Evolutionary conservation across 92 coral and sea anemone genomes (phyloP), one percentile per base, ranked within the genome.

Genomic region (Chrysogorgia sp.): DNA sequence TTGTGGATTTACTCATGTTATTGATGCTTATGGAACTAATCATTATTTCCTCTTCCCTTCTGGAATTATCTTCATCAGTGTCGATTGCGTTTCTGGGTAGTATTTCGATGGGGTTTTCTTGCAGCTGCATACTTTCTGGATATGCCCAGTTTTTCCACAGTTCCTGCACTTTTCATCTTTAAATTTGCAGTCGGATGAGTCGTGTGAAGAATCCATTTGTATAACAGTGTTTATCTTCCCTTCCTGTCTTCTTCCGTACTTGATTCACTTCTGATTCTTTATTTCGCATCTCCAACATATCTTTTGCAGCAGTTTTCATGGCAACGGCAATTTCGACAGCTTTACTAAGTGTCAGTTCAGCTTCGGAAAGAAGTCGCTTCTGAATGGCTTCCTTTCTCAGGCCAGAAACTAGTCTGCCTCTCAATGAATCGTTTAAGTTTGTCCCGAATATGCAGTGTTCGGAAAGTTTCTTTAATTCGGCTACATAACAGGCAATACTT

Each of bases 381-480:
- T 76, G 81, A 43, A 77, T 77, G 41, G 17, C 28, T 55, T 84
- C 72, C 48, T 67, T 85, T 26, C 48, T 52, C 30, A 85, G 48
- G 62, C 81, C 85, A 62, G 80, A 84, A 26, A 85, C 89, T 6
- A 83, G 34, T n/a, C n/a, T n/a, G n/a, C n/a, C n/a, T 17, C 85
- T 56, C 3, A 81, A 58, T 34, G 86, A 80, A 33, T 83, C 85
- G 40, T 71, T 64, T n/a, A n/a, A n/a, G n/a, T n/a, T n/a, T n/a
- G n/a, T n/a, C n/a, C n/a, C n/a, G n/a, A n/a, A n/a, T n/a, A n/a
- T n/a, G n/a, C n/a, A n/a, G n/a, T n/a, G n/a, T n/a, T n/a, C n/a
- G n/a, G n/a, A n/a, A n/a, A n/a, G n/a, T n/a, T n/a, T n/a, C n/a
- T n/a, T n/a, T n/a, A n/a, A n/a, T n/a, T n/a, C n/a, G n/a, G n/a